A percentile compares a stretch with the other conserved stretches of the same genome.
These are phyloP conservation scores for Pseudomyrmex pallidus DNA, from an alignment of 1,140 invertebrate genomes.

Conservation along the genomic window DNA sequence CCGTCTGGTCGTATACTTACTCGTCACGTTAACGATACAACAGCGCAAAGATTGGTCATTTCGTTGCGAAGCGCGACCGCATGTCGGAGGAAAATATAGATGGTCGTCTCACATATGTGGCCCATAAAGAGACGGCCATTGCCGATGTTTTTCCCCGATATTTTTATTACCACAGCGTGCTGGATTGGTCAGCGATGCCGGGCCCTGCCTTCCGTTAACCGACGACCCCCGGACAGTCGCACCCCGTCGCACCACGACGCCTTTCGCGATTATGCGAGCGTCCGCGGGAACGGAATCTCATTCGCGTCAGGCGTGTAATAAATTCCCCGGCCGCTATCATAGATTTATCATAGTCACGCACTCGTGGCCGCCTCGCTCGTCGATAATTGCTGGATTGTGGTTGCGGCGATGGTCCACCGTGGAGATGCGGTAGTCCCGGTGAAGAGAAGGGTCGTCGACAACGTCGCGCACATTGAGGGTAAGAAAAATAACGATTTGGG, in stretches of 20 bases:
- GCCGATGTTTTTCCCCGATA: slow-evolving; percentile 71
- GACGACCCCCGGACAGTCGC: slow-evolving; percentile 43
- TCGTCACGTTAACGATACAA: not conserved
- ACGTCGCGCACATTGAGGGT: slow-evolving; percentile 57
- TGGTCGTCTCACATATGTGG: slow-evolving; percentile 35
- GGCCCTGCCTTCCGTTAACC: slow-evolving; percentile 52
- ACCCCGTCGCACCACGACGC: slow-evolving; percentile 64
- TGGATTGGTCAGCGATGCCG: slow-evolving; percentile 74
- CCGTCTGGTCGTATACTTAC: not conserved
- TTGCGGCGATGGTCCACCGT: slow-evolving; percentile 11
- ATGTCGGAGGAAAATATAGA: slow-evolving; percentile 57
- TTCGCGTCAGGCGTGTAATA: slow-evolving; percentile 80
- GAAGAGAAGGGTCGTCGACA: slow-evolving; percentile 35
- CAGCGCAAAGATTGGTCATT: slow-evolving; percentile 22
- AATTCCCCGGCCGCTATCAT: slow-evolving; percentile 76
- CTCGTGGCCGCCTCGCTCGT: slow-evolving; percentile 68
- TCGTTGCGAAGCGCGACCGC: slow-evolving; percentile 57
- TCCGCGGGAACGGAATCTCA: slow-evolving; percentile 70
- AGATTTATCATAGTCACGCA: slow-evolving; percentile 84
- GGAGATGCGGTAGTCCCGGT: slow-evolving; percentile 12
- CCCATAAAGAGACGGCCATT: slow-evolving; percentile 63
- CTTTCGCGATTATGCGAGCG: slow-evolving; percentile 33
- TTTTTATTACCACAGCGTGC: slow-evolving; percentile 78
- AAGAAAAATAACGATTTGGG: slow-evolving; percentile 73
- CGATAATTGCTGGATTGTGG: slow-evolving; percentile 79